Evolutionary conservation across 2,888 invertebrate genomes (phyloP).

Genomic region (Terebella lapidaria): DNA sequence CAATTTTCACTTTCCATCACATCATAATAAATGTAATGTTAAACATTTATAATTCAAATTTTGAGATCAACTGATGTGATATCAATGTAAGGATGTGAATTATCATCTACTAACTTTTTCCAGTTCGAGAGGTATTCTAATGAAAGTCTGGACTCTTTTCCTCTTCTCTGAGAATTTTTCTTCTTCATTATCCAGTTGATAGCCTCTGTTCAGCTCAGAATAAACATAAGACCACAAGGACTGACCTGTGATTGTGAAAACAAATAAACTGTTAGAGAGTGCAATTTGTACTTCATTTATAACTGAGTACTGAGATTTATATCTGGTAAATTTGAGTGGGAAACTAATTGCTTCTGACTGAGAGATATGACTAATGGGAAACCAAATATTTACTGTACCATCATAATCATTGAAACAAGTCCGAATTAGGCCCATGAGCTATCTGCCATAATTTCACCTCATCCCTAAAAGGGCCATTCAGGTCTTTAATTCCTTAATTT

Average conservation of each 20-base stretch:
- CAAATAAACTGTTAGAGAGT: too few relatives aligned
- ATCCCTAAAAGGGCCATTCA: too few relatives aligned
- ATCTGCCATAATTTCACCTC: too few relatives aligned
- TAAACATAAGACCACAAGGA: slow-evolving; percentile 32
- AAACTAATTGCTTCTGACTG: too few relatives aligned
- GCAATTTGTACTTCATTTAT: too few relatives aligned
- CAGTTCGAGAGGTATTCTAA: slow-evolving; percentile 84
- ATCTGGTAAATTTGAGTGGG: too few relatives aligned
- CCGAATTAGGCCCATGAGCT: too few relatives aligned
- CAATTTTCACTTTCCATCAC: not conserved
- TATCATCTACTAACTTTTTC: slow-evolving; percentile 54
- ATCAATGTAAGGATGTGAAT: not conserved
- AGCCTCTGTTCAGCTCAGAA: slow-evolving; percentile 83
- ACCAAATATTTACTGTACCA: too few relatives aligned
- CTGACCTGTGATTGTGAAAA: not conserved
- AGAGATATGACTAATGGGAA: too few relatives aligned
- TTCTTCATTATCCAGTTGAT: slow-evolving; percentile 90
- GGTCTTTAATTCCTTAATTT: too few relatives aligned
- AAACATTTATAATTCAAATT: not conserved
- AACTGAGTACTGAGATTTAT: too few relatives aligned
- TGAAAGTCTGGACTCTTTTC: slow-evolving; percentile 91
- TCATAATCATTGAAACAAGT: too few relatives aligned
- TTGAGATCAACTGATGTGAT: not conserved
- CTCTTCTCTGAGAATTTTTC: slow-evolving; percentile 88
- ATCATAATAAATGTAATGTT: slow-evolving; percentile 3